Evolutionary conservation across 2,113 vertebrate genomes (phyloP).

Genomic region (Panthera tigris): DNA sequence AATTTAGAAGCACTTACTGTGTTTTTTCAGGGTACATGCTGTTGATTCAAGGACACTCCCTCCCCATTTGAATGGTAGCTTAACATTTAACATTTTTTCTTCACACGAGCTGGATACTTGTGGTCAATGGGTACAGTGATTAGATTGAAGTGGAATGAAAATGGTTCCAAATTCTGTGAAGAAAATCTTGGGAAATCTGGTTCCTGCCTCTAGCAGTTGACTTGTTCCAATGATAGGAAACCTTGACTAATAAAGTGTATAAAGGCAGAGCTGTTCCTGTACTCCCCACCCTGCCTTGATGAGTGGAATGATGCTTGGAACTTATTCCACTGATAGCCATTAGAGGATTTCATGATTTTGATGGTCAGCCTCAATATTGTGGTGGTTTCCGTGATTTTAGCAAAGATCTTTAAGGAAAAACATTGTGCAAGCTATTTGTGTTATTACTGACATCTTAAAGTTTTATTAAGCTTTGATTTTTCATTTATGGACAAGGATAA

Average conservation of each 20-base stretch:
- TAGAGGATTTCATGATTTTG: neutral
- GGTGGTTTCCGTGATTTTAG: neutral
- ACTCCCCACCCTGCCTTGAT: neutral
- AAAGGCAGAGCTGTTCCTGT: neutral
- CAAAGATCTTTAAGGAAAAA: neutral
- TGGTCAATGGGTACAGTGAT: neutral
- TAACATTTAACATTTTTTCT: neutral
- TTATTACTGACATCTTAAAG: neutral
- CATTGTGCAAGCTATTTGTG: neutral
- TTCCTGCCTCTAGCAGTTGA: neutral
- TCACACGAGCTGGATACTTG: neutral
- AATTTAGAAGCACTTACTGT: neutral
- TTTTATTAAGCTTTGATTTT: neutral
- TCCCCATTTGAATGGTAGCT: neutral
- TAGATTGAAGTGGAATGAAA: neutral
- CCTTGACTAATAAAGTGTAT: neutral
- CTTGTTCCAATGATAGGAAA: neutral
- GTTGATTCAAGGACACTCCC: neutral
- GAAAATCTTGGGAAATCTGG: neutral
- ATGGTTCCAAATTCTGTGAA: neutral
- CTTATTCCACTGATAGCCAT: too few relatives aligned
- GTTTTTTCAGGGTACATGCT: neutral
- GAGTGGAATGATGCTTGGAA: neutral
- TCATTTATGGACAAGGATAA: neutral
- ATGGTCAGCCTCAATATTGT: neutral